A percentile compares a stretch with the other conserved stretches of the same genome.
phyloP scores from a whole-genome alignment of 2,113 vertebrate genomes.

The Propithecus coquereli region DNA sequence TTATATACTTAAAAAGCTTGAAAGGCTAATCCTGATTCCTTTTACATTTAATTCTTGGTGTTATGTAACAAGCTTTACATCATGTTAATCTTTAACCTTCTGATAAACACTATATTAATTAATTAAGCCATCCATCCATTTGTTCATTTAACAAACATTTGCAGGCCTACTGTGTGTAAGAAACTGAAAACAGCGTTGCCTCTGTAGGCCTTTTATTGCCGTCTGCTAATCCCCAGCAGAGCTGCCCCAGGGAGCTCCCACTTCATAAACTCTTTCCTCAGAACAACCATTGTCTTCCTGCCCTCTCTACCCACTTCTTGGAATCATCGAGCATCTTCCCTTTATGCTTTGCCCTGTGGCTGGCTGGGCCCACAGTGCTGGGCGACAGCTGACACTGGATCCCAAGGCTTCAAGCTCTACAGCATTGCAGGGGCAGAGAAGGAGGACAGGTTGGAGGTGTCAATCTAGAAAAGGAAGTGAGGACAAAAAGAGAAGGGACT shows the following conservation, averaged over 20 bases:
- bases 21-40: not conserved
- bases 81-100: conserved; percentile 8
- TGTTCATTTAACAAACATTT: not conserved
- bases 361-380: not conserved
- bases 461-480: not conserved
- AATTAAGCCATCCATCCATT: not conserved
- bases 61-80: not conserved
- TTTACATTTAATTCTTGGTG: conserved; percentile 31
- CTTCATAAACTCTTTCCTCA: not conserved
- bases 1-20: not conserved
- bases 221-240: not conserved
- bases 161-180: not conserved
- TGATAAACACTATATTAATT: not conserved
- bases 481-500: not conserved
- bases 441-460: not conserved
- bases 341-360: not conserved
- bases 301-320: fast-evolving
- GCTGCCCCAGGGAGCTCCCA: not conserved
- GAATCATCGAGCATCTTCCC: not conserved
- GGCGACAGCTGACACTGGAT: not conserved
- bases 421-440: not conserved
- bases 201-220: not conserved
- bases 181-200: not conserved
- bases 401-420: not conserved
- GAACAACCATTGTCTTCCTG: not conserved